Evolutionary conservation across 2,888 invertebrate species (phyloP), one percentile per base, ranked within the genome.

Genomic region (Hypolimnas misippus): DNA sequence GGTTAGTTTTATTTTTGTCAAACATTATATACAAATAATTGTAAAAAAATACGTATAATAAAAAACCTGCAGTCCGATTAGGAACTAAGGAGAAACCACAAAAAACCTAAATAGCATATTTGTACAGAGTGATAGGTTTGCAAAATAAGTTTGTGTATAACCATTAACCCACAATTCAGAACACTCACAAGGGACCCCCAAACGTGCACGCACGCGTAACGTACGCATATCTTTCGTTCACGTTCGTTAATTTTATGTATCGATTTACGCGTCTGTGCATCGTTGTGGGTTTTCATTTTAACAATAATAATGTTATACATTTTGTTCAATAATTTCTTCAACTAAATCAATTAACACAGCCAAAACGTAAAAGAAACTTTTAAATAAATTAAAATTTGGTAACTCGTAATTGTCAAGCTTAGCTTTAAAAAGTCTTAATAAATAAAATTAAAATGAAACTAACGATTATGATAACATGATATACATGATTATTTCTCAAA

Each of bases 311-410:
- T 3, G 10, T 8, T 17, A 10, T 42, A 42, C 42, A 42, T 17
- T 42, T 42, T 17, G 17, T 16, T 17, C 17, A 17, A 42, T 42
- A 17, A 8, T 10, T 8, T 17, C 51, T 51, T 31, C 51, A 19
- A 40, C 25, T 14, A 46, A 53, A 49, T 42, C 40, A 46, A 44
- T 44, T 16, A 46, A 31, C 62, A 62, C 62, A 62, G 62, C 62
- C 62, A 56, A 51, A 53, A 55, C n/a, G 16, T 16, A 31, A 25
- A 14, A 31, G 2, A 33, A 7, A 33, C 31, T 8, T 31, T 31
- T 8, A 10, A 33, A 40, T 8, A 17, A 12, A 57, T 21, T 35
- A n/a, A 21, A 62, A 51, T 62, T 62, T 62, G 62, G 56, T 62
- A 56, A 62, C 56, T 54, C 8, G 40, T 21, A 29, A 44, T 44